Evolutionary conservation across 2,888 invertebrate genomes (phyloP).

Genomic region (Callosobruchus maculatus): DNA sequence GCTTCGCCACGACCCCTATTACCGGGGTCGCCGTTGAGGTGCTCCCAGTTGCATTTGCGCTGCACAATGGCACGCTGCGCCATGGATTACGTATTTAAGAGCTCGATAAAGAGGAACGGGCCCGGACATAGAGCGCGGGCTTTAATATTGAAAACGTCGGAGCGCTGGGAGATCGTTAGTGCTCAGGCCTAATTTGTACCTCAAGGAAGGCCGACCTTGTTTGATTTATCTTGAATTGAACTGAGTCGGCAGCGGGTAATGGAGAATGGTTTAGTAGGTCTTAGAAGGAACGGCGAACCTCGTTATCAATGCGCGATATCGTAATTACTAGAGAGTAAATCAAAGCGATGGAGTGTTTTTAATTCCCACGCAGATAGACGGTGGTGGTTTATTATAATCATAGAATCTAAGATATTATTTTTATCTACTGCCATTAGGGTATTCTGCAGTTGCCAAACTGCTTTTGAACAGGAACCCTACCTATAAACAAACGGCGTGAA

Average conservation of each 20-base stretch:
- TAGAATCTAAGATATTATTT: too few relatives aligned
- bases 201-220: background rate
- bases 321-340: background rate
- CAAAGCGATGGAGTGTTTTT: background rate
- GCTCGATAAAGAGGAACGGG: background rate
- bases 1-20: too few relatives aligned
- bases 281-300: background rate
- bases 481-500: too few relatives aligned
- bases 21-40: too few relatives aligned
- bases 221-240: background rate
- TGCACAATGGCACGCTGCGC: background rate
- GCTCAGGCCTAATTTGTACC: background rate
- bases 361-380: too few relatives aligned
- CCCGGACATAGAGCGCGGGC: background rate
- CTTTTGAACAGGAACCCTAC: too few relatives aligned
- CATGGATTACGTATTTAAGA: background rate
- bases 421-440: too few relatives aligned
- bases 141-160: background rate
- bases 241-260: background rate
- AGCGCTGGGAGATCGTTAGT: background rate
- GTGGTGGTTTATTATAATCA: too few relatives aligned
- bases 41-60: too few relatives aligned
- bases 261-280: background rate
- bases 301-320: background rate
- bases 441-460: too few relatives aligned